Percentiles rank a stretch among this genome's conserved stretches.
phyloP scores from a whole-genome alignment of 2,888 invertebrate species.

The Nymphalis polychloros region DNA sequence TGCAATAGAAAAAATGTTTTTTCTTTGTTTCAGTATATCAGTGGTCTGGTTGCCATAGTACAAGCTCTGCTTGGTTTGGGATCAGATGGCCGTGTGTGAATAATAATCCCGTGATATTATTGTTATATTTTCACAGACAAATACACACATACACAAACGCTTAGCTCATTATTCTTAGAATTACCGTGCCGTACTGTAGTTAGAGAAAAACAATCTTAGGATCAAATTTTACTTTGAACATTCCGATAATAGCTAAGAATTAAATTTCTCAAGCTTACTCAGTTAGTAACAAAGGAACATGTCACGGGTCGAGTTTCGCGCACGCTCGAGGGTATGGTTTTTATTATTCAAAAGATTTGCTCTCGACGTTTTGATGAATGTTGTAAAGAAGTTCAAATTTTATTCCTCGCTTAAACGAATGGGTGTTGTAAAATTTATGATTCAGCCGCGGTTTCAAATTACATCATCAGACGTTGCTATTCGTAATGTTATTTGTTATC shows the following conservation, averaged over 20 bases:
- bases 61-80: no score
- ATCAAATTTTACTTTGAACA: constrained; percentile 19
- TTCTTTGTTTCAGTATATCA: no score
- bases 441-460: constrained; percentile 50
- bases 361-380: constrained; percentile 76
- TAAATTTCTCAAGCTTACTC: constrained; percentile 27
- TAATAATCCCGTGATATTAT: no score
- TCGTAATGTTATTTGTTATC: constrained; percentile 30
- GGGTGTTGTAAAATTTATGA: constrained; percentile 61
- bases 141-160: no score
- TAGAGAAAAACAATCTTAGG: constrained; percentile 3
- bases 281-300: constrained; percentile 30
- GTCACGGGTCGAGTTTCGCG: constrained; percentile 35
- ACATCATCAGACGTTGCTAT: constrained; percentile 51
- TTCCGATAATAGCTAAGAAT: constrained; percentile 26
- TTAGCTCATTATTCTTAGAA: neutral
- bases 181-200: neutral
- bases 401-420: constrained; percentile 63
- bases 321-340: constrained; percentile 49
- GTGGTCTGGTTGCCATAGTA: no score
- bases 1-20: no score
- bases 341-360: constrained; percentile 76
- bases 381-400: constrained; percentile 72
- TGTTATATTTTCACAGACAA: no score
- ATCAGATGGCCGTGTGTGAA: no score